These are phyloP conservation scores for Agrochola lychnidis DNA, from an alignment of 2,888 invertebrate species.

Conservation along the genomic window DNA sequence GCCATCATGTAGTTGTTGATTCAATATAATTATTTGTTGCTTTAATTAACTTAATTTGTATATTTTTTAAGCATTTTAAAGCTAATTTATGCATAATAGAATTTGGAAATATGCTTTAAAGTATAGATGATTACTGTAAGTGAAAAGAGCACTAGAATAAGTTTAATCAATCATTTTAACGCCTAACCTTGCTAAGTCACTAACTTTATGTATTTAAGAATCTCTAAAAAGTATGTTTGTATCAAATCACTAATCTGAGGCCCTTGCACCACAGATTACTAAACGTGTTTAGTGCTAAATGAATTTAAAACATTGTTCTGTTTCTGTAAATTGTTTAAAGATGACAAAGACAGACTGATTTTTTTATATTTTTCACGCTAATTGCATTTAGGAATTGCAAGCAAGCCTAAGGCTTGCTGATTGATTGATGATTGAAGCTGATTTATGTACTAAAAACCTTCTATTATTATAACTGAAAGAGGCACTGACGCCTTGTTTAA, in stretches of 20 bases:
- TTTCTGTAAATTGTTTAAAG: no score
- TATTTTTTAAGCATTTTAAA: slow-evolving; percentile 33
- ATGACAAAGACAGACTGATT: not conserved
- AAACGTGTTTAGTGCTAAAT: not conserved
- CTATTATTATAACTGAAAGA: slow-evolving; percentile 6
- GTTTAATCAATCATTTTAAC: slow-evolving; percentile 13
- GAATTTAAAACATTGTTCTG: no score
- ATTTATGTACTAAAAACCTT: slow-evolving; percentile 11
- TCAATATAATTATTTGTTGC: slow-evolving; percentile 37
- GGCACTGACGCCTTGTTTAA: not conserved
- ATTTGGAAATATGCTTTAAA: slow-evolving; percentile 40
- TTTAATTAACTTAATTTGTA: slow-evolving; percentile 53
- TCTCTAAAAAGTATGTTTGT: slow-evolving; percentile 40
- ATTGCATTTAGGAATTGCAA: not conserved
- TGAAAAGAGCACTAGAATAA: slow-evolving; percentile 22
- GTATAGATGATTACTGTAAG: slow-evolving; percentile 18
- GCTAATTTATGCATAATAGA: slow-evolving; percentile 30
- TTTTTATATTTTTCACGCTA: not conserved
- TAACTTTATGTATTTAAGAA: slow-evolving; percentile 36
- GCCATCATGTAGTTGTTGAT: slow-evolving; percentile 86
- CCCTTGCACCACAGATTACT: not conserved
- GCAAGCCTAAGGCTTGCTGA: not conserved
- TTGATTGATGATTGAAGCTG: no score
- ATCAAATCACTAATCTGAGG: not conserved
- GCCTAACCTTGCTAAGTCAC: slow-evolving; percentile 52